Conservation (phyloP, 1,140 invertebrate species). For the Bombus affinis region DNA sequence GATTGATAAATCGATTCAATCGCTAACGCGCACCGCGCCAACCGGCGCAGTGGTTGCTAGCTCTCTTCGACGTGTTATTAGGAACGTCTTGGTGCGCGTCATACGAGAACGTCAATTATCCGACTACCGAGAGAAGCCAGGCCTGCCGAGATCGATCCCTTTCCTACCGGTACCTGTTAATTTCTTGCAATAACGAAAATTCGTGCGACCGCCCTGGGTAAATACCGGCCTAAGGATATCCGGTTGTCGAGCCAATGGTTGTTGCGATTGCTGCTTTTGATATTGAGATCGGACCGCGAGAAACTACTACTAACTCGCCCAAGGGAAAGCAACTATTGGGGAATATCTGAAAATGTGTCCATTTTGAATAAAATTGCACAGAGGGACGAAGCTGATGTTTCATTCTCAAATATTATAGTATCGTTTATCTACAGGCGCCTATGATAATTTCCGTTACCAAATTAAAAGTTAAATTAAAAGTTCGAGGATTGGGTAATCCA, state of each 20-base stretch:
- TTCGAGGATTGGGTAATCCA: too few species aligned
- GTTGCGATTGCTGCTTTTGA: not conserved
- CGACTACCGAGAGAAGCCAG: slow-evolving; percentile 35
- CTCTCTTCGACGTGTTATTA: slow-evolving; percentile 45
- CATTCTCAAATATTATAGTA: too few species aligned
- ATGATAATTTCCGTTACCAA: too few species aligned
- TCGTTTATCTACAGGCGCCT: too few species aligned
- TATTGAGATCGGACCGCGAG: not conserved
- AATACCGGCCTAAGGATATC: not conserved
- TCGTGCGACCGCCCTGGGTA: not conserved
- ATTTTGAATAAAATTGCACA: not conserved
- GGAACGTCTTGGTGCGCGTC: slow-evolving; percentile 36
- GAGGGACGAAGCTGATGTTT: too few species aligned
- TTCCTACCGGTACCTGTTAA: slow-evolving; percentile 24
- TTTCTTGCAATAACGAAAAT: slow-evolving; percentile 38
- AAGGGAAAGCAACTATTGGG: too few species aligned
- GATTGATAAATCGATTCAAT: slow-evolving; percentile 63
- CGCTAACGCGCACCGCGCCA: slow-evolving; percentile 23
- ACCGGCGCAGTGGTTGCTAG: slow-evolving; percentile 17
- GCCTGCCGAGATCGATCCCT: not conserved
- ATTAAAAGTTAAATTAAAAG: too few species aligned
- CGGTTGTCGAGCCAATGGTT: not conserved
- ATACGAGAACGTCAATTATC: slow-evolving; percentile 52
- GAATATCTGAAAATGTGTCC: not conserved
- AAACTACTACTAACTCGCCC: not conserved